A percentile compares a stretch with the other conserved stretches of the same genome.
These are phyloP conservation scores for Idris sp. DNA, from an alignment of 1,140 invertebrate genomes.

Conservation along the genomic window DNA sequence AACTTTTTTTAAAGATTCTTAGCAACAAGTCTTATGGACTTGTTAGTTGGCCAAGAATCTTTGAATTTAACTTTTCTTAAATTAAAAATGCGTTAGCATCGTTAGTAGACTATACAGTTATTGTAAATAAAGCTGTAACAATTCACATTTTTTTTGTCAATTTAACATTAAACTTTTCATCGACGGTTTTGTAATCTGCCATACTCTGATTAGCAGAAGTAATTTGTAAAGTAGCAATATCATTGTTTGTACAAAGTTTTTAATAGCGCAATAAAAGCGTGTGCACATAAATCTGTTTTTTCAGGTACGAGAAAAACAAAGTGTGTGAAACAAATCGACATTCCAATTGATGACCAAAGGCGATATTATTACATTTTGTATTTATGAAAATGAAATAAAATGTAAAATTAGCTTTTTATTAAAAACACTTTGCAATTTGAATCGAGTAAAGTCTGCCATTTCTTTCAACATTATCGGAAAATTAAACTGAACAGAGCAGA, in stretches of 20 bases:
- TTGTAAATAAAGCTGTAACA: too few relatives aligned
- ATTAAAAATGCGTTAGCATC: conserved; percentile 10
- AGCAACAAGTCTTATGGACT: conserved; percentile 17
- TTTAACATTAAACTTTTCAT: too few relatives aligned
- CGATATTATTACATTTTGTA: conserved; percentile 4
- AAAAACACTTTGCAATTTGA: conserved; percentile 49
- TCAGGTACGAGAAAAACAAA: neutral
- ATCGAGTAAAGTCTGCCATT: conserved; percentile 47
- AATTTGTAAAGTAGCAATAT: conserved; percentile 13
- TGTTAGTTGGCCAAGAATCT: conserved; percentile 7
- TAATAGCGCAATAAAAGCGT: neutral
- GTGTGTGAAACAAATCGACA: conserved; percentile 7
- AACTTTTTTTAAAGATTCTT: conserved; percentile 15
- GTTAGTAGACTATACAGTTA: too few relatives aligned
- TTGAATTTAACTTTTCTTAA: conserved; percentile 11
- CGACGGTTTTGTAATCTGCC: conserved; percentile 9
- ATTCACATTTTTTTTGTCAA: too few relatives aligned
- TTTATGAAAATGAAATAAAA: conserved; percentile 41
- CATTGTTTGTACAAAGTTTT: conserved; percentile 15
- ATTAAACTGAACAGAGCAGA: conserved; percentile 57
- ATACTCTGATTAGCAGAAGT: conserved; percentile 7
- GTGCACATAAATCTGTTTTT: neutral
- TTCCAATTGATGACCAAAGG: neutral
- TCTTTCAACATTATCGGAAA: conserved; percentile 59
- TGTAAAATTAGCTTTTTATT: conserved; percentile 43